Base-by-base conservation (phyloP, 1,140 invertebrate genomes). In the Hetaerina americana region DNA sequence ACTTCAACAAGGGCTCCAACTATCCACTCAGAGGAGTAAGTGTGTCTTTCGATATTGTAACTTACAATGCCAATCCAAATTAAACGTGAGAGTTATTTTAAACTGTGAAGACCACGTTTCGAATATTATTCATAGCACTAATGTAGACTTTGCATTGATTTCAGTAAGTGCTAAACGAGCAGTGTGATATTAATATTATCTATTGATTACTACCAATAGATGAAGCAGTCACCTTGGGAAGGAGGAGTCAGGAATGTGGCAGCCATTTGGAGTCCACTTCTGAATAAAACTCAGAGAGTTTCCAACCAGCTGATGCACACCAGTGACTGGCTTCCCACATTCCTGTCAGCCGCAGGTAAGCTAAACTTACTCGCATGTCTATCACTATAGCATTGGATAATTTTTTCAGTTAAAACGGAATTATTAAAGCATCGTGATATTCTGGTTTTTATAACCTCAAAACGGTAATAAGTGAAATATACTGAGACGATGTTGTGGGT, bases 271-370 rank as follows among this genome's bases (percentile, higher is more conserved):
- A 91, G 89, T 79, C 87, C 90, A 0, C 78, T 89, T 18, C 79
- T 87, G 28, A 82, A 83, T 66, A 80, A 87, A 57, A 80, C 82
- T 10, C 83, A 85, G 75, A 79, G 87, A 75, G 84, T 92, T 0
- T 90, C 87, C 49, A 86, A 89, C 73, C 85, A 92, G 57, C 83
- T 95, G 72, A 89, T 95, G 77, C 91, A 94, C 76, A 87, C 96
- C 5, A 84, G 85, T 15, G 95, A 97, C 79, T 96, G 94, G 92
- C 77, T 96, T 29, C 94, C 94, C 0, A 95, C 94, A 0, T 81
- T 97, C 0, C 86, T 83, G 28, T 81, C 83, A 70, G 88, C 87
- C 18, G 86, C 85, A 49, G 87, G 87, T 83, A 80, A 80, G 70
- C 25, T 22, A 24, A 70, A 22, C 25, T 69, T n/a, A n/a, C n/a